Evolutionary conservation across 1,140 invertebrate genomes (phyloP), one percentile per base, ranked within the genome.

Genomic region (Drosophila nannoptera): DNA sequence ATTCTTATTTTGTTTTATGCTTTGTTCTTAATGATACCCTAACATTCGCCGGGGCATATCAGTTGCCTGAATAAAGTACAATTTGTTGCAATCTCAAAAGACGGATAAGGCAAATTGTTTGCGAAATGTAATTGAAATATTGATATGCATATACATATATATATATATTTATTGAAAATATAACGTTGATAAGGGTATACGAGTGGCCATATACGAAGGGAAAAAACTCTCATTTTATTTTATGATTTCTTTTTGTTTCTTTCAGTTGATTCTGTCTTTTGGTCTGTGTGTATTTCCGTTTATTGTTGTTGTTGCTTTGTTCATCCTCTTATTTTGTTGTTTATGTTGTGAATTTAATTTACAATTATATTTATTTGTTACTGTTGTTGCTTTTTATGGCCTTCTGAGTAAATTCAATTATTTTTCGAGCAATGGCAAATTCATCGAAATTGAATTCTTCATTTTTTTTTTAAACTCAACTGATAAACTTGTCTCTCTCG

Each of bases 321-420:
- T 29, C 4, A 4, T 52, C 45, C 9, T 9, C 16, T 11, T 82
- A 65, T 49, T 64, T 76, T 75, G 68, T 86, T 65, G 68, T 82
- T 75, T 83, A 82, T 69, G 49, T 83, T 75, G 66, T 77, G 52
- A 84, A 84, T 83, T 83, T 84, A 83, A 80, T 86, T 83, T 69
- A 80, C 81, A 80, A 83, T 84, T 80, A 83, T 83, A 83, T 86
- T 70, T 86, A 76, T 76, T 73, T 84, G 1, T 22, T 22, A 22
- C 22, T 22, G 22, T 22, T 22, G 22, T 22, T 22, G 22, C 22
- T 22, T 73, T 65, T 66, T 50, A 48, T 56, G 48, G 7, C 45
- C 63, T 38, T 56, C 59, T 59, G 9, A 33, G 58, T 33, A 75
- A 72, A 82, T 84, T 75, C 68, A 82, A 82, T 82, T 82, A 75